These are phyloP conservation scores for Oryzias curvinotus DNA, from an alignment of 2,113 vertebrate genomes.

Conservation along the genomic window DNA sequence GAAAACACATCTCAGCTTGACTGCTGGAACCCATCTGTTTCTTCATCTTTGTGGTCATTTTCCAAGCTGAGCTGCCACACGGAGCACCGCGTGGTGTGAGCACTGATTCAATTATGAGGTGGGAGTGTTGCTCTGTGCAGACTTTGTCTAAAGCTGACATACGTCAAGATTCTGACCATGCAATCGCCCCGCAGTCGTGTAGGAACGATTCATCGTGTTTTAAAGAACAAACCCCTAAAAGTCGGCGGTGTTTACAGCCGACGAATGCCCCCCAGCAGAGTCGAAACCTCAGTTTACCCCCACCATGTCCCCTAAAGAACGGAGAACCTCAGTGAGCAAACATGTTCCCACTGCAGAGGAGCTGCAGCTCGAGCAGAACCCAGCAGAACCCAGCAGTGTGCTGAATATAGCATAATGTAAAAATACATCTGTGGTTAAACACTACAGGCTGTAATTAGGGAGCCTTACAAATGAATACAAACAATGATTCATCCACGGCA, in stretches of 20 bases:
- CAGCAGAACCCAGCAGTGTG: conserved; percentile 47
- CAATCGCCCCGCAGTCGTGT: conserved; percentile 44
- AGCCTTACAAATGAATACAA: conserved; percentile 2
- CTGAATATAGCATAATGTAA: background rate
- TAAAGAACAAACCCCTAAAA: conserved; percentile 22
- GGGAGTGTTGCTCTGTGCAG: conserved; percentile 27
- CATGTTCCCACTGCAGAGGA: conserved; percentile 57
- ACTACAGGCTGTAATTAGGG: conserved; percentile 65
- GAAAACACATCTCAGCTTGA: conserved; percentile 34
- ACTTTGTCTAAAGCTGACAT: conserved; percentile 48
- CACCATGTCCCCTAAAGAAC: conserved; percentile 52
- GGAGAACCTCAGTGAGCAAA: conserved; percentile 61
- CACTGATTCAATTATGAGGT: conserved; percentile 63
- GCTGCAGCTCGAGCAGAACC: conserved; percentile 50
- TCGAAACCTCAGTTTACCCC: conserved; percentile 35
- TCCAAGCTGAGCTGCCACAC: conserved; percentile 40
- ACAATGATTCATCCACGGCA: background rate
- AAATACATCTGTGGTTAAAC: background rate
- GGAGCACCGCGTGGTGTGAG: conserved; percentile 47
- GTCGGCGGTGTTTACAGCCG: conserved; percentile 56
- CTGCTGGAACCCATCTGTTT: conserved; percentile 53
- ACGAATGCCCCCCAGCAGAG: conserved; percentile 20
- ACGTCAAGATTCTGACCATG: conserved; percentile 50
- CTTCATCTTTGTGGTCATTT: conserved; percentile 47
- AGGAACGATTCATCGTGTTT: conserved; percentile 49